Conservation (phyloP, 2,797 vertebrate genomes). For the Vireo griseus region DNA sequence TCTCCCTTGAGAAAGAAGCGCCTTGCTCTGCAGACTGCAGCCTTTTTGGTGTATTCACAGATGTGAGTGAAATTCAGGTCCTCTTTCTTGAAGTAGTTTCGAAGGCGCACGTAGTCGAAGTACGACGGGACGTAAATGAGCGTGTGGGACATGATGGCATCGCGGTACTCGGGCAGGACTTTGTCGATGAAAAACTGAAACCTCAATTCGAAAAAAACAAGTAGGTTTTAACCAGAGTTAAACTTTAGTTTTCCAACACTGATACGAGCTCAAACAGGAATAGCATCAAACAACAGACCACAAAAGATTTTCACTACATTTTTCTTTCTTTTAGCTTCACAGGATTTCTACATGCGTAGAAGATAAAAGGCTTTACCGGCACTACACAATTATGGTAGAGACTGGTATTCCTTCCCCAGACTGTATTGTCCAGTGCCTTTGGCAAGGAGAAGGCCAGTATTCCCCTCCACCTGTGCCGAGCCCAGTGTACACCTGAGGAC, state of each 20-base stretch:
- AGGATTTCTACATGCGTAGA: neutral
- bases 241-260: neutral
- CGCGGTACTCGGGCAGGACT: constrained; percentile 91
- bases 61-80: constrained; percentile 85
- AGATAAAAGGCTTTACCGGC: neutral
- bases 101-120: constrained; percentile 92
- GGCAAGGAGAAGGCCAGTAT: neutral
- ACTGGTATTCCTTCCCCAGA: neutral
- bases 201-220: constrained; percentile 67
- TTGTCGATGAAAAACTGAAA: constrained; percentile 90
- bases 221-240: neutral
- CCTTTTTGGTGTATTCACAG: constrained; percentile 88
- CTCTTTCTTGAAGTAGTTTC: constrained; percentile 93
- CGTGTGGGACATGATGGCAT: constrained; percentile 95
- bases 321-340: neutral
- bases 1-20: constrained; percentile 89
- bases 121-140: constrained; percentile 92
- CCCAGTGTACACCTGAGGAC: neutral
- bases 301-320: neutral
- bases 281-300: neutral
- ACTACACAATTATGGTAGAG: neutral
- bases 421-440: neutral
- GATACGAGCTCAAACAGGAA: neutral
- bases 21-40: constrained; percentile 83
- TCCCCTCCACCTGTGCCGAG: neutral